Percentiles rank a stretch among this genome's conserved stretches.
phyloP scores from a whole-genome alignment of 2,113 vertebrate genomes.

The Elgaria multicarinata region DNA sequence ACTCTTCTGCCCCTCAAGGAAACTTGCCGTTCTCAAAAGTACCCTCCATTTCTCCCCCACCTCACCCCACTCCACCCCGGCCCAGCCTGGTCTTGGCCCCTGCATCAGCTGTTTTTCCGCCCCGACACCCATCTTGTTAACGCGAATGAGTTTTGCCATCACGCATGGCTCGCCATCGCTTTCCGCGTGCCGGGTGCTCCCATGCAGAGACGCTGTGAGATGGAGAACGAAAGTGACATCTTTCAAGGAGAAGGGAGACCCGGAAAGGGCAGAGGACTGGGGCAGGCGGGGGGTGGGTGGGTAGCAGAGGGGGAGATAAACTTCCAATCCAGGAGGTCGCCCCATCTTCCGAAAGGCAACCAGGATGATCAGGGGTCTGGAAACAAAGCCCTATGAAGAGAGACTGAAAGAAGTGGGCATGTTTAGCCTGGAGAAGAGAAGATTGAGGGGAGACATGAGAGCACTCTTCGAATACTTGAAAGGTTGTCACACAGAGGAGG shows the following conservation, averaged over 20 bases:
- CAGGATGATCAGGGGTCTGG: too few species aligned
- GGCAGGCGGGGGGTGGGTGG: too few species aligned
- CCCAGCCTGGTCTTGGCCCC: background rate
- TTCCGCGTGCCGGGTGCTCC: background rate
- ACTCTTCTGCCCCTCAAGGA: background rate
- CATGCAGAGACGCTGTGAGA: background rate
- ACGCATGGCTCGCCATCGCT: background rate
- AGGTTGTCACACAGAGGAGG: too few species aligned
- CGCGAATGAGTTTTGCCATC: background rate
- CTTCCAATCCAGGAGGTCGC: background rate
- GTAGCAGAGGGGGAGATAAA: background rate
- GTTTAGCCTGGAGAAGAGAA: too few species aligned
- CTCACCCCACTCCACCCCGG: too few species aligned
- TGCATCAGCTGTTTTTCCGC: background rate
- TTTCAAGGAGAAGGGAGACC: constrained; percentile 1
- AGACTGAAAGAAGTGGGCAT: too few species aligned
- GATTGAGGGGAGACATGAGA: too few species aligned
- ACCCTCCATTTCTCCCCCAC: background rate
- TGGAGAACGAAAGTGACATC: background rate
- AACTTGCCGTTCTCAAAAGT: background rate
- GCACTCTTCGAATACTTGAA: too few species aligned
- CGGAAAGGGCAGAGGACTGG: background rate
- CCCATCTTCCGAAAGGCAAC: too few species aligned
- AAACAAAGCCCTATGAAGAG: too few species aligned
- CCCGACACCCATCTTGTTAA: background rate